These are phyloP conservation scores for Thaumatotibia leucotreta DNA, from an alignment of 1,140 invertebrate species.

Conservation along the genomic window DNA sequence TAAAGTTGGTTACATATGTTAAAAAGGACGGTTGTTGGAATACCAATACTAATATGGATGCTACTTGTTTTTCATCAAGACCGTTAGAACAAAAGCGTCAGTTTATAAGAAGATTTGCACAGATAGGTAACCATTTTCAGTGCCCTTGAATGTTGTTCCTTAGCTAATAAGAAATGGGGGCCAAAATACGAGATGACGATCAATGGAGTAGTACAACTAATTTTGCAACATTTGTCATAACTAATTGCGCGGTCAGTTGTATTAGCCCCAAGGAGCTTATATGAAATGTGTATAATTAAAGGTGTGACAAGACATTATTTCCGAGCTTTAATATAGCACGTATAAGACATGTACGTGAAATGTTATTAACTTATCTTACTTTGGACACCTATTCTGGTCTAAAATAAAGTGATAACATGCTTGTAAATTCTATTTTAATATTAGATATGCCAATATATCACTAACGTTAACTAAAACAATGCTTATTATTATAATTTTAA, in stretches of 20 bases:
- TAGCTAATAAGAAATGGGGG: background rate
- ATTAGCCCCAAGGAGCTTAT: too few relatives aligned
- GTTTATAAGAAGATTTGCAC: too few relatives aligned
- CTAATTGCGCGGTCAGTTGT: background rate
- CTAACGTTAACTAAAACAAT: background rate
- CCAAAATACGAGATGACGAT: background rate
- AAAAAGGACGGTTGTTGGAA: background rate
- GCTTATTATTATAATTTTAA: background rate
- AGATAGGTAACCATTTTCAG: too few relatives aligned
- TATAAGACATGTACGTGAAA: background rate
- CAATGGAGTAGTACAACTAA: background rate
- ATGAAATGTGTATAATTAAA: too few relatives aligned
- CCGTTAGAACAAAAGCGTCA: too few relatives aligned
- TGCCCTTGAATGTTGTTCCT: too few relatives aligned
- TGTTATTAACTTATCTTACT: background rate
- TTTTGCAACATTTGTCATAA: too few relatives aligned
- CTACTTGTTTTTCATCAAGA: background rate
- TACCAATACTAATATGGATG: background rate
- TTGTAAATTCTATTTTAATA: background rate
- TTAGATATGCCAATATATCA: background rate
- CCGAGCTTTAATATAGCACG: too few relatives aligned
- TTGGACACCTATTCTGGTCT: background rate
- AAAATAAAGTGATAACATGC: background rate
- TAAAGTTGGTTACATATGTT: background rate
- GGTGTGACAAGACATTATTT: background rate